phyloP scores from a whole-genome alignment of 2,113 vertebrate genomes.

The Aspidoscelis tigris region DNA sequence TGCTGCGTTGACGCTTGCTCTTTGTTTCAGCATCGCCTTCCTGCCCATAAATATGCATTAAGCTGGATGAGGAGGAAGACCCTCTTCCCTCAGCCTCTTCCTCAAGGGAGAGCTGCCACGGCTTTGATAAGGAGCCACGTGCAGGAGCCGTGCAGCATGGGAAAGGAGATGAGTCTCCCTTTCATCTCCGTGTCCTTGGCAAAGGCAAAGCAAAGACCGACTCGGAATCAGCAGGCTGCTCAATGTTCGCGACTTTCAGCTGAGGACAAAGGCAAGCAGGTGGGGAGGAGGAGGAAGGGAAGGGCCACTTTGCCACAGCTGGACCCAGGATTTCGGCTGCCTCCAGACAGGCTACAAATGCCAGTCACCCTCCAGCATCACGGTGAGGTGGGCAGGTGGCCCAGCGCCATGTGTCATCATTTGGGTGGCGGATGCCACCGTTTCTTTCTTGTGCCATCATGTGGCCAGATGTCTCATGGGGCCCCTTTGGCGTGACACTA shows the following conservation, averaged over 20 bases:
- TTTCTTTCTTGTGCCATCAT: too few relatives aligned
- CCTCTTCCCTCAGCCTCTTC: neutral
- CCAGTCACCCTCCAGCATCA: too few relatives aligned
- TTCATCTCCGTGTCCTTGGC: slow-evolving; percentile 4
- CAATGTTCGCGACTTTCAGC: neutral
- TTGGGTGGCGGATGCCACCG: too few relatives aligned
- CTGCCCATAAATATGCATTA: slow-evolving; percentile 14
- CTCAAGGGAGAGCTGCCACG: slow-evolving; percentile 6
- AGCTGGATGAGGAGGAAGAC: neutral
- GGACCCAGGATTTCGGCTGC: neutral
- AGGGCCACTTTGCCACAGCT: too few relatives aligned
- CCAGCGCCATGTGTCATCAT: too few relatives aligned
- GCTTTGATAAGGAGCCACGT: neutral
- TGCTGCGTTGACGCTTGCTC: neutral
- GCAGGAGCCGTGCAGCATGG: neutral
- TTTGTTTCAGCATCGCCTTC: neutral
- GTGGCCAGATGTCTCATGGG: too few relatives aligned
- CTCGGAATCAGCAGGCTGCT: neutral
- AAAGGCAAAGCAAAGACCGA: neutral
- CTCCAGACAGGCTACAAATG: too few relatives aligned
- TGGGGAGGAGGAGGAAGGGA: too few relatives aligned
- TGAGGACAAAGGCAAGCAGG: neutral
- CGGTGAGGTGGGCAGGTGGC: too few relatives aligned
- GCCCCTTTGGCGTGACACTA: too few relatives aligned
- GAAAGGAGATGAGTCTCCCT: neutral